Evolutionary conservation across 2,113 vertebrate species (phyloP).

Genomic region (Siphamia tubifer): DNA sequence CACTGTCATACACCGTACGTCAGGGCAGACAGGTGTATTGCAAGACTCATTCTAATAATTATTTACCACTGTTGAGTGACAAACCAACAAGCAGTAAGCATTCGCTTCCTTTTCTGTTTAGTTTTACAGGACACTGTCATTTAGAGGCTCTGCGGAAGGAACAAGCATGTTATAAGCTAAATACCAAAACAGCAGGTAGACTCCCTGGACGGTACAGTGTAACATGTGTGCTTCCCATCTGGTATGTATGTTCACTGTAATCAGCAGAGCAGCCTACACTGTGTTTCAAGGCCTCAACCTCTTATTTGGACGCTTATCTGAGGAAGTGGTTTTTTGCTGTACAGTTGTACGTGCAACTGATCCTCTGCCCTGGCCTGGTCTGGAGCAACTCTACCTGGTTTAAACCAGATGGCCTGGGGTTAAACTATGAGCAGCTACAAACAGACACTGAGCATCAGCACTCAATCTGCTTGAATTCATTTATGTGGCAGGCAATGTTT

Average conservation of each 20-base stretch:
- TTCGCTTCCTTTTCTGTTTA: neutral
- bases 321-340: constrained; percentile 60
- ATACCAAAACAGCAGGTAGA: constrained; percentile 28
- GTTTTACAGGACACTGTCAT: constrained; percentile 36
- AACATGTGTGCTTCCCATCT: constrained; percentile 56
- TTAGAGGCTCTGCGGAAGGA: constrained; percentile 40
- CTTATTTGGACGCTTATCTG: constrained; percentile 54
- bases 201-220: neutral
- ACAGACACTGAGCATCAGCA: neutral
- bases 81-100: neutral
- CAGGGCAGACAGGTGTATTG: neutral
- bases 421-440: neutral
- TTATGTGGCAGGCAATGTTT: too few species aligned
- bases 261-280: constrained; percentile 37
- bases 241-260: constrained; percentile 62
- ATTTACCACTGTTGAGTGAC: constrained; percentile 8
- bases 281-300: constrained; percentile 35
- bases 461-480: too few species aligned
- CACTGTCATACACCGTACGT: neutral
- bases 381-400: neutral
- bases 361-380: neutral
- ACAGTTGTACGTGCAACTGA: constrained; percentile 21
- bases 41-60: constrained; percentile 27
- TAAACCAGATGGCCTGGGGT: constrained; percentile 32
- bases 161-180: constrained; percentile 16